Conservation (phyloP, 92 coral and sea anemone genomes). For the Umimayanthus kanabou region DNA sequence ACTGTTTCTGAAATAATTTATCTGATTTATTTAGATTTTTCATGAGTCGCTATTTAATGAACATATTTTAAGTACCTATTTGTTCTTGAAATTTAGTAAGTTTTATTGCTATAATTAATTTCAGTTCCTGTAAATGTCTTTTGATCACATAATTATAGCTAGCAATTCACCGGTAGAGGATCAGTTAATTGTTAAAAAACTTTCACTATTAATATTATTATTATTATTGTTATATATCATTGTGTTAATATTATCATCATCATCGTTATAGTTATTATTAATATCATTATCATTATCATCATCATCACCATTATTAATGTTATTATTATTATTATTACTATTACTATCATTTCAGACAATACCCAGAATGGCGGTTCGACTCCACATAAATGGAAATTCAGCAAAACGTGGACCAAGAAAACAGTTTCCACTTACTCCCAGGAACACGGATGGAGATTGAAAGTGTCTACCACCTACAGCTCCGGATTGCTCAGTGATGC, state of each 20-base stretch:
- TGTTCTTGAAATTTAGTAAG: no score
- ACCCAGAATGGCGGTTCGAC: neutral
- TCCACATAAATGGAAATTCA: neutral
- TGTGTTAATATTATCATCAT: neutral
- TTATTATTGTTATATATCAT: neutral
- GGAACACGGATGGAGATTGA: conserved; percentile 2
- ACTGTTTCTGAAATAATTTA: no score
- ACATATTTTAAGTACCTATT: no score
- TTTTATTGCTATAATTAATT: no score
- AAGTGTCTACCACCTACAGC: neutral
- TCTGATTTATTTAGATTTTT: no score
- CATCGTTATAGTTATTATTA: neutral
- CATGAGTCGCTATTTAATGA: no score
- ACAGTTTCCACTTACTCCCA: neutral
- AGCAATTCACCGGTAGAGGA: no score
- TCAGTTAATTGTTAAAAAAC: no score
- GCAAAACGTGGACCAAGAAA: neutral
- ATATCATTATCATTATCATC: neutral
- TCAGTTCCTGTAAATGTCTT: no score
- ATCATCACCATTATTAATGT: neutral
- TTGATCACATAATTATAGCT: no score
- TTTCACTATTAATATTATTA: no score
- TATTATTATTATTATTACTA: neutral
- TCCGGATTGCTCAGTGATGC: neutral
- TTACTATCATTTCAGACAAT: neutral